Conservation (phyloP, 2,888 invertebrate species). For the Drymonia ruficornis region DNA sequence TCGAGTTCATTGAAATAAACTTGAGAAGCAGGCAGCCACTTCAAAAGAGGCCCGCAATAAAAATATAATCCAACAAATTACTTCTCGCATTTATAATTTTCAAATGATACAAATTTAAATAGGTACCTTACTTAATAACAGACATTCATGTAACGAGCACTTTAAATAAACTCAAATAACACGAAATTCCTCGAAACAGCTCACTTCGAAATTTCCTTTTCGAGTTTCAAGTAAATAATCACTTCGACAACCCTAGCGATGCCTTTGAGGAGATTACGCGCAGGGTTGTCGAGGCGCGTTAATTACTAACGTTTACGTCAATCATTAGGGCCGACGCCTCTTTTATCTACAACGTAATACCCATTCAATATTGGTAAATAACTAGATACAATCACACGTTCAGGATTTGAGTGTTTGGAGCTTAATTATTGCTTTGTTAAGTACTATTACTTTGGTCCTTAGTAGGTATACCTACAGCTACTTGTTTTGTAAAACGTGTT, state of each 20-base stretch:
- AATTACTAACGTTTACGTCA: constrained; percentile 59
- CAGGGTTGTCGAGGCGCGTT: constrained; percentile 53
- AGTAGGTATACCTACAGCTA: too few relatives aligned
- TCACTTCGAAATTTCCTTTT: neutral
- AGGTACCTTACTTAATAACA: too few relatives aligned
- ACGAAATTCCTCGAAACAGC: constrained; percentile 8
- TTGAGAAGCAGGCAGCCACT: too few relatives aligned
- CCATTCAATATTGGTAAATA: constrained; percentile 47
- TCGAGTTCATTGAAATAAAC: too few relatives aligned
- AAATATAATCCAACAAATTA: too few relatives aligned
- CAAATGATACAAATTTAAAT: too few relatives aligned
- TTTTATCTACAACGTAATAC: constrained; percentile 52
- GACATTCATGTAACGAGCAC: too few relatives aligned
- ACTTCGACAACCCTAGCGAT: constrained; percentile 36
- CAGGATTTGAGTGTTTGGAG: constrained; percentile 10
- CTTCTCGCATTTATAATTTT: too few relatives aligned
- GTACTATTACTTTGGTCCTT: too few relatives aligned
- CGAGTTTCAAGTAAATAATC: constrained; percentile 3
- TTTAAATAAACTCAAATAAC: neutral
- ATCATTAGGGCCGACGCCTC: constrained; percentile 52
- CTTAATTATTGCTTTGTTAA: constrained; percentile 5
- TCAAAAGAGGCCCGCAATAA: too few relatives aligned
- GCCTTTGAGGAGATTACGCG: constrained; percentile 59
- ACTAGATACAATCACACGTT: constrained; percentile 30
- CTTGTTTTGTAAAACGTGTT: too few relatives aligned